A percentile compares a stretch with the other conserved stretches of the same genome.
Evolutionary conservation across 2,797 vertebrate genomes (phyloP).

Genomic region (Tolypeutes matacus): DNA sequence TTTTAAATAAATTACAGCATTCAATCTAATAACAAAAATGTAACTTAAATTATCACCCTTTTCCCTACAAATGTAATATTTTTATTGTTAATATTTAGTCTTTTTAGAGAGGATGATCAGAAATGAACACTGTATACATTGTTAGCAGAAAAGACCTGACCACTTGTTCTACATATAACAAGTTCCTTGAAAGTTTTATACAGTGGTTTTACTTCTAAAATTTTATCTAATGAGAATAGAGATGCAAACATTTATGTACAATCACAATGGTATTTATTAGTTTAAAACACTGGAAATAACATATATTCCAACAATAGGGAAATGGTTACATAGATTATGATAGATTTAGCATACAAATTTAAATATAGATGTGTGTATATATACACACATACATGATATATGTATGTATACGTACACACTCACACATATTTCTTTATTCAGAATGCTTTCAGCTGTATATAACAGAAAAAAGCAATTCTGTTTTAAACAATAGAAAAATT

Average conservation of each 20-base stretch:
- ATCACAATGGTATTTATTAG: background rate
- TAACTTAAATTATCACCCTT: background rate
- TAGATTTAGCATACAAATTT: slow-evolving; percentile 29
- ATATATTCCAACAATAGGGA: background rate
- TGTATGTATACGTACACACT: background rate
- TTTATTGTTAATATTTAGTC: background rate
- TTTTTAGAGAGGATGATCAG: slow-evolving; percentile 15
- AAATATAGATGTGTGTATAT: background rate
- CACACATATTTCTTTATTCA: background rate
- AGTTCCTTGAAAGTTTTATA: background rate
- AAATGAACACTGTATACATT: background rate
- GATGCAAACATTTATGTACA: slow-evolving; percentile 4
- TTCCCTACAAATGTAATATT: background rate
- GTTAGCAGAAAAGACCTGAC: background rate
- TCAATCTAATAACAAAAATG: slow-evolving; percentile 53
- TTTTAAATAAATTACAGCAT: background rate
- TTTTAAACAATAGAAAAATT: background rate
- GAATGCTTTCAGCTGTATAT: slow-evolving; percentile 1
- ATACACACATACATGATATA: background rate
- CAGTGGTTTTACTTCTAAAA: slow-evolving; percentile 28
- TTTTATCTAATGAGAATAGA: background rate
- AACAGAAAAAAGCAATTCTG: slow-evolving; percentile 32
- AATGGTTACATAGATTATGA: slow-evolving; percentile 3
- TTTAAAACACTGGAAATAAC: slow-evolving; percentile 11
- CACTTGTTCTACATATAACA: background rate